Percentiles rank a stretch among this genome's conserved stretches.
phyloP scores from a whole-genome alignment of 1,140 invertebrate species.

The Camponotus pennsylvanicus region DNA sequence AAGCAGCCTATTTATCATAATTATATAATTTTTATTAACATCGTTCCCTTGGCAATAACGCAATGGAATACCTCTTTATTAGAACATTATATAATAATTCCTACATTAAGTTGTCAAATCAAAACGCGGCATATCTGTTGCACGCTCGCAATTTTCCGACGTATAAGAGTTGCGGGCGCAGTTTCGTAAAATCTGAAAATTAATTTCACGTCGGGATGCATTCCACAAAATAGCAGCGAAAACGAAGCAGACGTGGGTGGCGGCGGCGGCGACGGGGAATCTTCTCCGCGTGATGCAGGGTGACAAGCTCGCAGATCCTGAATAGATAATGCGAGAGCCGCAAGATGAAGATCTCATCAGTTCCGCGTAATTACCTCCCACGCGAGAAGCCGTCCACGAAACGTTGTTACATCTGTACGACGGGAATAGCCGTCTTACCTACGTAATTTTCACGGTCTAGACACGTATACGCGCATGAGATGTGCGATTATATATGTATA shows the following conservation, averaged over 20 bases:
- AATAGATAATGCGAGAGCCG: constrained; percentile 77
- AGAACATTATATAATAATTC: constrained; percentile 12
- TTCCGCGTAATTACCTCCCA: constrained; percentile 81
- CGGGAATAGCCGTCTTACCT: constrained; percentile 59
- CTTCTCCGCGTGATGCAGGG: constrained; percentile 65
- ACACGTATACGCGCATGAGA: background rate
- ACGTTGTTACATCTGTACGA: constrained; percentile 57
- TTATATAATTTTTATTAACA: background rate
- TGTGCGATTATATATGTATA: background rate
- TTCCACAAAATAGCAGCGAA: constrained; percentile 12
- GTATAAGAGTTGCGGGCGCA: background rate
- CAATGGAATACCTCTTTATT: background rate
- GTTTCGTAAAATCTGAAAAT: constrained; percentile 53
- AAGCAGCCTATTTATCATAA: background rate
- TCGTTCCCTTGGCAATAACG: background rate
- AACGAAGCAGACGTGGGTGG: constrained; percentile 46
- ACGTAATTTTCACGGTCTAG: constrained; percentile 39
- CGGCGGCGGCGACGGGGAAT: constrained; percentile 53
- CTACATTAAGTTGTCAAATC: background rate
- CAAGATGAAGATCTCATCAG: constrained; percentile 82
- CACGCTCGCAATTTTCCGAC: background rate
- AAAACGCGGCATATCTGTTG: background rate
- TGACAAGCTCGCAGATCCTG: constrained; percentile 78
- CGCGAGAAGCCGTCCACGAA: constrained; percentile 63
- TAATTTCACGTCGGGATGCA: constrained; percentile 34